Evolutionary conservation across 2,797 vertebrate species (phyloP), one percentile per base, ranked within the genome.

Genomic region (Eulemur coronatus): DNA sequence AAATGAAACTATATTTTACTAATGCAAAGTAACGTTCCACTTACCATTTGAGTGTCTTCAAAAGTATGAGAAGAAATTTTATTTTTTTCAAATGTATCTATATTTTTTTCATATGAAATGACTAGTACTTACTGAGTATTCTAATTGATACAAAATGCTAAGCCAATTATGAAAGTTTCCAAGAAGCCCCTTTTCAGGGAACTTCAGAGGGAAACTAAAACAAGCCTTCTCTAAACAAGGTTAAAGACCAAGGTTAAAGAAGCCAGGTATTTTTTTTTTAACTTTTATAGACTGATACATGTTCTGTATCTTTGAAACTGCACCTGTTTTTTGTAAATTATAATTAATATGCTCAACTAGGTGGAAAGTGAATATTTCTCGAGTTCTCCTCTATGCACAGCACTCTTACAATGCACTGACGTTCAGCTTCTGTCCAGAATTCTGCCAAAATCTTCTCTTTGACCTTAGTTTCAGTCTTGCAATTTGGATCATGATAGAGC

Each of bases 161-260:
- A 96, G 22, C 43, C 4, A 46, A 50, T 78, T 67, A 82, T 55
- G 43, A 79, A 81, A 14, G 15, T 43, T 95, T 41, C 75, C 73
- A 73, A 82, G 59, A 30, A 70, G 6, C 2, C 17, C 2, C 7
- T 91, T 93, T 89, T 89, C 65, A 84, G 75, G 79, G 59, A 93
- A 80, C 28, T 67, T 96, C 69, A 81, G 69, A 92, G 14, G 12
- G 11, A 96, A 97, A 96, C 41, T 38, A 96, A 95, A 81, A 26
- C 24, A 76, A 87, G 28, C 5, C 4, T 88, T 70, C 26, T 90
- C 43, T 94, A 85, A 80, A 61, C 1, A 28, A 57, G 20, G 52
- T 55, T 55, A 55, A 55, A 72, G 46, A 87, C 28, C 35, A 38
- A 15, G 8, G 4, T 76, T 80, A 75, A 86, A 84, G 30, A 94